Conservation (phyloP, 1,140 invertebrate species). For the Cataglyphis hispanica region DNA sequence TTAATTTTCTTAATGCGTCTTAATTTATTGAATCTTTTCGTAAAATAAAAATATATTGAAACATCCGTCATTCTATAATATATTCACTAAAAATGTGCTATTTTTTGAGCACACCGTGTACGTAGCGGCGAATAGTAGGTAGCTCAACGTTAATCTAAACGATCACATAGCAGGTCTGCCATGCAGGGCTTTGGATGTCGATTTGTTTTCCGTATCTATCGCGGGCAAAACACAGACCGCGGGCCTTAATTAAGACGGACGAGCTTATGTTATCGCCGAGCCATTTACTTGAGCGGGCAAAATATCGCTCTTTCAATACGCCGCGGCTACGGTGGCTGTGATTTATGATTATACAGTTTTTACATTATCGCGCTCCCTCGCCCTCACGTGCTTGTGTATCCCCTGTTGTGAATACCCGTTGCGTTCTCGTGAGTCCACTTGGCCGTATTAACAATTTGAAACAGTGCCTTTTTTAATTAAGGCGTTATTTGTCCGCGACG, state of each 20-base stretch:
- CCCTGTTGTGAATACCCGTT: slow-evolving; percentile 17
- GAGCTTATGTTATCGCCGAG: slow-evolving; percentile 58
- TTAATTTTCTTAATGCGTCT: background rate
- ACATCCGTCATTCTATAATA: background rate
- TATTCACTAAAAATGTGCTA: background rate
- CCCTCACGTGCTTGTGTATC: background rate
- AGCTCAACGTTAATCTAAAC: slow-evolving; percentile 56
- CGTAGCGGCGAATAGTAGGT: slow-evolving; percentile 32
- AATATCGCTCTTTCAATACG: slow-evolving; percentile 60
- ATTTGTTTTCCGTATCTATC: slow-evolving; percentile 63
- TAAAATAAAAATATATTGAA: background rate
- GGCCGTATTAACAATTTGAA: slow-evolving; percentile 47
- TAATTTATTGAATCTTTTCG: slow-evolving; percentile 2
- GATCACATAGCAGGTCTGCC: slow-evolving; percentile 25
- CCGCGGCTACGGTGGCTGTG: background rate
- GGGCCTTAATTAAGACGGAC: slow-evolving; percentile 57
- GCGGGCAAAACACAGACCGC: slow-evolving; percentile 42
- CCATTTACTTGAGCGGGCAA: slow-evolving; percentile 62
- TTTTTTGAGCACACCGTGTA: slow-evolving; percentile 18
- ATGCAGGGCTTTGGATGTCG: slow-evolving; percentile 43
- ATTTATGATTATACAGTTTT: slow-evolving; percentile 66
- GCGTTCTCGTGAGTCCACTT: slow-evolving; percentile 16
- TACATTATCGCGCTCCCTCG: slow-evolving; percentile 52
- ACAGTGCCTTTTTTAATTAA: slow-evolving; percentile 71
- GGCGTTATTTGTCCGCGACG: slow-evolving; percentile 63